A percentile compares a stretch with the other conserved stretches of the same genome.
Evolutionary conservation across 2,797 vertebrate species (phyloP).

Genomic region (Gallinago nigripennis): DNA sequence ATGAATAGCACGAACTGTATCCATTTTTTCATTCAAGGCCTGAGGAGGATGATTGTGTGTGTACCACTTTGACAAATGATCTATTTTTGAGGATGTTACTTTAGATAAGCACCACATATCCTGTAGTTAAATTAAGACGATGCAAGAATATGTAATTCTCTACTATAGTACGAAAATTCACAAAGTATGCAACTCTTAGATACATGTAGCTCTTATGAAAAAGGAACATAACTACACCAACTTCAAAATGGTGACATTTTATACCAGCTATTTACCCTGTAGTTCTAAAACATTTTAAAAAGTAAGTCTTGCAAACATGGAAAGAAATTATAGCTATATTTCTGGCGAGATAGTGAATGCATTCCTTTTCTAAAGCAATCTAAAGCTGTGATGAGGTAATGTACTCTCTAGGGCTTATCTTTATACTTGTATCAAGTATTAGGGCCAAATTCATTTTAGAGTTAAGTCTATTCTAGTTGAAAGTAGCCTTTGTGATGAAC

Average conservation of each 20-base stretch:
- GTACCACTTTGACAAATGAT: background rate
- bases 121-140: background rate
- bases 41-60: background rate
- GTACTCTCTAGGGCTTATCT: background rate
- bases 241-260: background rate
- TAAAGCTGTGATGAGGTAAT: background rate
- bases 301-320: background rate
- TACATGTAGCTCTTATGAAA: background rate
- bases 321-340: background rate
- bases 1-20: background rate
- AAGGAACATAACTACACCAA: background rate
- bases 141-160: background rate
- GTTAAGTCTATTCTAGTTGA: background rate
- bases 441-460: background rate
- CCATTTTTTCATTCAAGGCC: background rate
- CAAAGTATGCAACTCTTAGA: background rate
- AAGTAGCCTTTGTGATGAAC: background rate
- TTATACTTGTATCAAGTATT: background rate
- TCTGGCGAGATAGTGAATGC: background rate
- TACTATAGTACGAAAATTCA: background rate
- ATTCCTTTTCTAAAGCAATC: background rate
- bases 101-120: background rate
- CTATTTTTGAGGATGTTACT: background rate
- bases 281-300: background rate
- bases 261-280: background rate